Conservation (phyloP, 2,888 invertebrate genomes). For the Zhuqinia jingwanae region DNA sequence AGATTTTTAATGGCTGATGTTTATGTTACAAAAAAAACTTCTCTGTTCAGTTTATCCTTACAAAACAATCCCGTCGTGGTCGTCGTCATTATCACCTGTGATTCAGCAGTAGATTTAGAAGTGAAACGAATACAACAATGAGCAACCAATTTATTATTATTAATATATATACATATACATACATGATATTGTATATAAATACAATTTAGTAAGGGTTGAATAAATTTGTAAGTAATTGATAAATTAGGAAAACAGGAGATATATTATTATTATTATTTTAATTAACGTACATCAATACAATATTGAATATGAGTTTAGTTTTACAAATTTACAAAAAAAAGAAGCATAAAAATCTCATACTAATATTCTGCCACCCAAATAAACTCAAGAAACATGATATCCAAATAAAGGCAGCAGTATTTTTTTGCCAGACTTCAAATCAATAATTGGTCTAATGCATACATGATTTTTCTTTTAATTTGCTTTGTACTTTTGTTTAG, state of each 20-base stretch:
- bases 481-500: too few species aligned
- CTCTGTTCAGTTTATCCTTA: slow-evolving; percentile 55
- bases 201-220: slow-evolving; percentile 15
- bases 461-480: too few species aligned
- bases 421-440: too few species aligned
- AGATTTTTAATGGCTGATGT: slow-evolving; percentile 49
- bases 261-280: too few species aligned
- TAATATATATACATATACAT: background rate
- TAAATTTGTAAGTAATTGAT: background rate
- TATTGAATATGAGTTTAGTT: background rate
- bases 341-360: too few species aligned
- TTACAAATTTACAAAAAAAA: background rate
- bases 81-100: slow-evolving; percentile 77
- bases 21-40: slow-evolving; percentile 21
- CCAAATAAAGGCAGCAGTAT: too few species aligned
- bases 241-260: background rate
- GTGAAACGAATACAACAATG: slow-evolving; percentile 53
- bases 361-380: slow-evolving; percentile 8
- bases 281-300: background rate
- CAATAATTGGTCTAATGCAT: too few species aligned
- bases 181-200: background rate
- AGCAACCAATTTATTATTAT: slow-evolving; percentile 57
- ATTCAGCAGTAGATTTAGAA: slow-evolving; percentile 71
- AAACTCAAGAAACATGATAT: background rate
- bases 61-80: slow-evolving; percentile 72